Evolutionary conservation across 1,140 invertebrate genomes (phyloP), one percentile per base, ranked within the genome.

Genomic region (Dermatophagoides farinae): DNA sequence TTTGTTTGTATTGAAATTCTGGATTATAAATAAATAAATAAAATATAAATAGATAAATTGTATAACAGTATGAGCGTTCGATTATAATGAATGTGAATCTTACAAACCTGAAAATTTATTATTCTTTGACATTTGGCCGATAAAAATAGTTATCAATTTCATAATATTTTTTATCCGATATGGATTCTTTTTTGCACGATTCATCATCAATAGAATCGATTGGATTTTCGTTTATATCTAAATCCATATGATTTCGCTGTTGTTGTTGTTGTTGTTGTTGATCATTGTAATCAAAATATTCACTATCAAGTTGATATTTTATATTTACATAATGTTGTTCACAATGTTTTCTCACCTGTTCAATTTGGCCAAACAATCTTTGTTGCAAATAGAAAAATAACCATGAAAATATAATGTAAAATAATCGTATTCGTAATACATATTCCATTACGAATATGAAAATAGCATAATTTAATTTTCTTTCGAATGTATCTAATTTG

Each of bases 251-350:
- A 41, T n/a, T n/a, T n/a, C n/a, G n/a, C n/a, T n/a, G n/a, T n/a
- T n/a, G n/a, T n/a, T n/a, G n/a, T n/a, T n/a, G n/a, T n/a, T n/a
- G 31, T 31, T 31, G 31, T 8, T 31, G 31, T 4, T 31, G 2
- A 31, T 31, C 31, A 31, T 4, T 31, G 2, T 31, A 8, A 31
- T 31, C 31, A 31, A 31, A 31, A 31, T 55, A 55, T 12, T 55
- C 53, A 14, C 14, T 14, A 12, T 23, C 12, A 2, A 62, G 22
- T 23, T 55, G 14, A 31, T 62, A 62, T 16, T 23, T 31, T 4
- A 57, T 14, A 23, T 62, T 6, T 4, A 11, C 18, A 58, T 62
- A 62, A 25, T 62, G 49, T 39, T 39, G n/a, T 47, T 62, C 54
- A 23, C 51, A 25, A 14, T 50, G 14, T 14, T 39, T n/a, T 12